Base-by-base conservation (phyloP, 2,888 invertebrate species). In the Rotaria socialis region DNA sequence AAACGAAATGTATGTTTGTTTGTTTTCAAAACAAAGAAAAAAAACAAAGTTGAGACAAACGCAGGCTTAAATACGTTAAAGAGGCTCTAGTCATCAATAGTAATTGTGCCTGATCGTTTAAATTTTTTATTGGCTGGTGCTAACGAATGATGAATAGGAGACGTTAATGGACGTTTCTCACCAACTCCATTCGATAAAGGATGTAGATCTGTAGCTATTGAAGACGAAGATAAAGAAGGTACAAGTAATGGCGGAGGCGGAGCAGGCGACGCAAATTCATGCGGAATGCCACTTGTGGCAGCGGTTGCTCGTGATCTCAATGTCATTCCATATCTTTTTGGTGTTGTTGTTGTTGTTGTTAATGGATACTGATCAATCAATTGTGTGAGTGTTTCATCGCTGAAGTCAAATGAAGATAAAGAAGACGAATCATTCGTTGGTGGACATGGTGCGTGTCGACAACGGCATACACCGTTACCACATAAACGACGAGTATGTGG, bases 401-500 rank as follows among this genome's bases (percentile, higher is more conserved):
- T 80, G 19, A 80, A 80, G 14, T 80, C 80, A n/a, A 80, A 80
- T n/a, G 80, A 67, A 35, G 67, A 67, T 19, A 35, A 67, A 35
- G 67, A 67, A 67, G 67, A 67, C 19, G 35, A 67, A 41, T 67
- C 67, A 41, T 67, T 67, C 67, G 67, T 67, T 67, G 67, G 67
- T 6, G 67, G 67, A 35, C 67, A 67, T 67, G 67, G 67, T 19
- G 80, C 80, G 47, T 80, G 80, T 3, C 80, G 80, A 80, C 80
- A 80, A 24, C 80, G 80, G n/a, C 80, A 80, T 47, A 80, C 80
- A 80, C 80, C 80, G 47, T 80, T 80, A n/a, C 47, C 80, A 47
- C 80, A 80, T 47, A 43, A 14, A 80, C 80, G 80, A 47, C 80
- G 43, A 10, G 80, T 80, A 80, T 80, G 80, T 24, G 80, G 80